These are phyloP conservation scores for Pollimyrus isidori DNA, from an alignment of 2,113 vertebrate species.

Conservation along the genomic window DNA sequence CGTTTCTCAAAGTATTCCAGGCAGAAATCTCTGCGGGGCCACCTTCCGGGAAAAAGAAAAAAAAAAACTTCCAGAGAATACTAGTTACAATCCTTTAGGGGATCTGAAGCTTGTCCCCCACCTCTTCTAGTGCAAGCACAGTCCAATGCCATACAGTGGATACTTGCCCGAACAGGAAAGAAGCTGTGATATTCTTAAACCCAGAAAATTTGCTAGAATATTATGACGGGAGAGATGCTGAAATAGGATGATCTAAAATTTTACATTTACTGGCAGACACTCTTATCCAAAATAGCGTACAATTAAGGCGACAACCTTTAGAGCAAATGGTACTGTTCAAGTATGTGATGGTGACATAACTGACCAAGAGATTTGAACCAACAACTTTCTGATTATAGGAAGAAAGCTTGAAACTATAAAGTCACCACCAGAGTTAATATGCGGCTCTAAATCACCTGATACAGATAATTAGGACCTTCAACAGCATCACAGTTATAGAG, in stretches of 20 bases:
- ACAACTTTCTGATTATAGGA: neutral
- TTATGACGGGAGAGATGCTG: neutral
- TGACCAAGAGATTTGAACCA: neutral
- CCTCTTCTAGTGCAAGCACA: neutral
- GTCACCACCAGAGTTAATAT: neutral
- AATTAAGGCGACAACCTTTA: neutral
- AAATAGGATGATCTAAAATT: neutral
- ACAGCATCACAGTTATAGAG: neutral
- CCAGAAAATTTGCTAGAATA: neutral
- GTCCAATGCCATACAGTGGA: neutral
- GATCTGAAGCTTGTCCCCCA: neutral
- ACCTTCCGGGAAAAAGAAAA: neutral
- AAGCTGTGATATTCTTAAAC: neutral
- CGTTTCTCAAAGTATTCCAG: neutral
- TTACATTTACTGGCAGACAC: neutral
- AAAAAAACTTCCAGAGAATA: neutral
- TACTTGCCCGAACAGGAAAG: neutral
- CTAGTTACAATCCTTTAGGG: neutral
- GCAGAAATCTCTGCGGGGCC: neutral
- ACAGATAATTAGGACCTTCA: neutral
- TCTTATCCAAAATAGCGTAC: neutral
- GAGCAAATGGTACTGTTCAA: neutral
- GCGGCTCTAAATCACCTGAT: neutral
- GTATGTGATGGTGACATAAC: neutral
- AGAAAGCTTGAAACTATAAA: neutral